Evolutionary conservation across 2,797 vertebrate species (phyloP).

Genomic region (Diplodus puntazzo): DNA sequence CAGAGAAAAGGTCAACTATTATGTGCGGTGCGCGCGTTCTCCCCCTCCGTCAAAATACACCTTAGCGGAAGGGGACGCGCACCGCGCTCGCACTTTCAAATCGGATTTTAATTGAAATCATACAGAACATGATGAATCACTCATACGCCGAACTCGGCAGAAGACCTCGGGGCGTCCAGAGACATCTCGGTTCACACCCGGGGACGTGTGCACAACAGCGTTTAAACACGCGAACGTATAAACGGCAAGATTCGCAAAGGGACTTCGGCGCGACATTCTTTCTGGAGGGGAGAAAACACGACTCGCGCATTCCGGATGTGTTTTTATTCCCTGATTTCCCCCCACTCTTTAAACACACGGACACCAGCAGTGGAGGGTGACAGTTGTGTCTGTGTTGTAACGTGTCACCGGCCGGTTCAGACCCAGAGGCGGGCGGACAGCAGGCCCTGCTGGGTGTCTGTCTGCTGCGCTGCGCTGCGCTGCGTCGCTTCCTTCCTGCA

Average conservation of each 20-base stretch:
- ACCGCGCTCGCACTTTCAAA: not conserved
- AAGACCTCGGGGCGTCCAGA: rapidly evolving
- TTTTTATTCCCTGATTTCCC: not conserved
- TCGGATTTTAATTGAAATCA: not conserved
- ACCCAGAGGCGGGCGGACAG: slow-evolving; percentile 75
- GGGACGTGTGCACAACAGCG: rapidly evolving
- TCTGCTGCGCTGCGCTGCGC: slow-evolving; percentile 66
- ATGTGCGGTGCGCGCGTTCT: not conserved
- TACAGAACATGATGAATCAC: rapidly evolving
- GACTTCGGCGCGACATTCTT: slow-evolving; percentile 31
- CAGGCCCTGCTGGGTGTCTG: slow-evolving; percentile 77
- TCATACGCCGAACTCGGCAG: not conserved
- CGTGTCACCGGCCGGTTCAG: slow-evolving; percentile 65
- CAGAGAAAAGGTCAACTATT: not conserved
- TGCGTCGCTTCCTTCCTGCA: slow-evolving; percentile 89
- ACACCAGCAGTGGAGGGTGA: rapidly evolving
- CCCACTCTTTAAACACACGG: not conserved
- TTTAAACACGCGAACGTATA: not conserved
- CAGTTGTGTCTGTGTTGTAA: not conserved
- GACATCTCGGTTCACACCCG: rapidly evolving
- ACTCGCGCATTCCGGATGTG: slow-evolving; percentile 15
- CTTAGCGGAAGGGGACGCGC: not conserved
- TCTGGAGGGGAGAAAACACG: not conserved
- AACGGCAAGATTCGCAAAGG: not conserved
- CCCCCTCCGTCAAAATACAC: not conserved